Base-by-base conservation (phyloP, 2,113 vertebrate species). In the Perccottus glenii region DNA sequence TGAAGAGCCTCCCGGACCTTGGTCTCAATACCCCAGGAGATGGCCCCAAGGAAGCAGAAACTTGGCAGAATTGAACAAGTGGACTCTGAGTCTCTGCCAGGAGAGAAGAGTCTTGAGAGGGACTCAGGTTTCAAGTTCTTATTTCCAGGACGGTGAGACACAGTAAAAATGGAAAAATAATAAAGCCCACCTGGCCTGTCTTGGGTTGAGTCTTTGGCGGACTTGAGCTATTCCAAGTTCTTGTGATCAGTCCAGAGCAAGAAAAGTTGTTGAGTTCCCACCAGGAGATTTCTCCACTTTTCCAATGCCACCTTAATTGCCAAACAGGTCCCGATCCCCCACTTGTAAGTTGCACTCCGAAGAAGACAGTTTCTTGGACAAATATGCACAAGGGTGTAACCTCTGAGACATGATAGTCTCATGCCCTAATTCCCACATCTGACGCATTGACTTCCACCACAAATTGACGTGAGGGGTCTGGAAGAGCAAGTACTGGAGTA, bases 181-280 rank as follows among this genome's bases (percentile, higher is more conserved):
- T 27, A 27, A 27, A 27, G 19, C 19, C 19, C 19, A 27, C 19
- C 19, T 27, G 19, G 19, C 19, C 19, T 27, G 19, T 27, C 19
- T 27, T 27, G 19, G 19, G 4, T 47, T 47, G 46, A 47, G n/a
- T 4, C 0, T 9, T 10, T 16, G 11, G 50, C 19, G 11, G 16
- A 32, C 11, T 53, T 53, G 50, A 53, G 50, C 9, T 53, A 56
- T 3, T 56, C 52, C 10, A 56, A n/a, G 7, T 56, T 56, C 12
- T 56, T 48, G 6, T 56, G 32, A 33, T 50, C 48, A 7, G 48
- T 50, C 48, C 48, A 50, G 1, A 50, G n/a, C 15, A 16, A 4
- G 7, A 36, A 56, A 1, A 2, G 52, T 14, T 36, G 32, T n/a
- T 56, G 11, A n/a, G 52, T 35, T 2, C 33, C 52, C 7, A 38